Evolutionary conservation across 2,113 vertebrate species (phyloP), one percentile per base, ranked within the genome.

Genomic region (Centropus unirufus): DNA sequence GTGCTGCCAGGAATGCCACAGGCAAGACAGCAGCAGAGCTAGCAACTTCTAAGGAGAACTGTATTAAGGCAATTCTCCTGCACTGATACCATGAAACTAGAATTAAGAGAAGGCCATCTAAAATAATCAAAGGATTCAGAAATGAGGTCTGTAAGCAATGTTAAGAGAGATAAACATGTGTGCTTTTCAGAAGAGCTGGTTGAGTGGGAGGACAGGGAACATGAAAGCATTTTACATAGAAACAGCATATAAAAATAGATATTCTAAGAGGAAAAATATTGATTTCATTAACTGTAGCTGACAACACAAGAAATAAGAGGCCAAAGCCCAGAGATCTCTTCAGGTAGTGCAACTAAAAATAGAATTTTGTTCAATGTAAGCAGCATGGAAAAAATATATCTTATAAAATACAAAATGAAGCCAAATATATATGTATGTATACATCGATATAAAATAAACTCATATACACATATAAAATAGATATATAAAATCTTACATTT

Each of bases 41-140:
- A 82, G 85, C 61, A 93, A 88, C 57, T 92, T 97, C 85, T 93
- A 74, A 97, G 93, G 90, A 89, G 81, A 92, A 64, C 61, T 90
- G 72, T 80, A 80, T 92, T 92, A 93, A 96, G 64, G 78, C 32
- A 94, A 88, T 96, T 97, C 54, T 83, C 87, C 95, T 79, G 83
- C 76, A 82, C 1, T 94, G 83, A 89, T 94, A 97, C 83, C 94
- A 92, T 80, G 90, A 96, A 97, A 79, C 90, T 30, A 67, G 61
- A 93, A 94, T 95, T 75, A 79, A 93, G 95, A 74, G 95, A 97
- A 78, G 89, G 68, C 49, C 95, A 95, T 96, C 90, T 79, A 58
- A 97, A 97, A 96, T 91, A 97, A 97, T 94, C 83, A 97, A 92
- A 94, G 91, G 46, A 75, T 40, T 95, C 70, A 93, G 69, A 95